A percentile compares a stretch with the other conserved stretches of the same genome.
Evolutionary conservation across 2,888 invertebrate genomes (phyloP).

Genomic region (Tenthredo scrophulariae): DNA sequence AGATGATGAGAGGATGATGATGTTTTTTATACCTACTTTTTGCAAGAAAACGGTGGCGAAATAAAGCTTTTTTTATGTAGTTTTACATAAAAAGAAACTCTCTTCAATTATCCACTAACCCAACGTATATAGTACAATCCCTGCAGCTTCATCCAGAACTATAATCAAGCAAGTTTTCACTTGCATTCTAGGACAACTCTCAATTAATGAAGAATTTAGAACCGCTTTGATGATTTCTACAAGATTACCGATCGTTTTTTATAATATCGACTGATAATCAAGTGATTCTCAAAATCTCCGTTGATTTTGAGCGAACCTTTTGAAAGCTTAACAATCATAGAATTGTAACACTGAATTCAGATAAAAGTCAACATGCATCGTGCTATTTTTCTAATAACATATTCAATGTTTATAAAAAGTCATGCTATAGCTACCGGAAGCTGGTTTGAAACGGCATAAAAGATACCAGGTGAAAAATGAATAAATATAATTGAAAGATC

Average conservation of each 20-base stretch:
- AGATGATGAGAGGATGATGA: constrained; percentile 56
- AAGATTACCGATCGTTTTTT: neutral
- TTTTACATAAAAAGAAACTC: constrained; percentile 37
- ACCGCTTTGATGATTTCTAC: neutral
- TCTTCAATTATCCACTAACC: constrained; percentile 7
- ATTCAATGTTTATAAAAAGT: neutral
- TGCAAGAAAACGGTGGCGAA: constrained; percentile 79
- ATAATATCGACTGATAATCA: neutral
- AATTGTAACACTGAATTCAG: neutral
- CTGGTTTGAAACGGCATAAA: neutral
- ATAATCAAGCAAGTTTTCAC: constrained; percentile 17
- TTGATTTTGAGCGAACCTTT: neutral
- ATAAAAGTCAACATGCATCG: neutral
- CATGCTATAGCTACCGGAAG: neutral
- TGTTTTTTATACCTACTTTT: constrained; percentile 75
- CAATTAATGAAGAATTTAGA: neutral
- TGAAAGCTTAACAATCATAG: neutral
- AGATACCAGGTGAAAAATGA: neutral
- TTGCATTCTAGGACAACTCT: constrained; percentile 11
- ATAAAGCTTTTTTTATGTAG: constrained; percentile 76
- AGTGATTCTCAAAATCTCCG: neutral
- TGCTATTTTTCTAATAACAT: neutral
- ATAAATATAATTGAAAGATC: neutral
- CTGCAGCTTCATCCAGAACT: neutral
- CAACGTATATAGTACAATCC: neutral